Base-by-base conservation (phyloP, 2,888 invertebrate genomes). In the Balanococcus diminutus region DNA sequence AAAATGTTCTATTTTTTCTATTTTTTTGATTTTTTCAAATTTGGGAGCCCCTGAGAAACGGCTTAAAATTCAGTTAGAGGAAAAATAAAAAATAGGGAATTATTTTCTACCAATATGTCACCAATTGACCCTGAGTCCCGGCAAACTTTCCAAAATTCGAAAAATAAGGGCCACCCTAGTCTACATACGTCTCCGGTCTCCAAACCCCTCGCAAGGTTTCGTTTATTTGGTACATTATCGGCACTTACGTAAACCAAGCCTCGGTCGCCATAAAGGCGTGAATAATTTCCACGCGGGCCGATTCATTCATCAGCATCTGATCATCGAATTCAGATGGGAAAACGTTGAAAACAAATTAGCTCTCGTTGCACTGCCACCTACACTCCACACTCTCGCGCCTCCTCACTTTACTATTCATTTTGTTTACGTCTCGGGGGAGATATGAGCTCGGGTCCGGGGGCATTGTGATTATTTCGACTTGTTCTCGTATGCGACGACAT, bases 241-340 rank as follows among this genome's bases (percentile, higher is more conserved):
- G 32, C 75, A 36, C 31, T 79, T 79, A 79, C 36, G 75, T 36
- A 36, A 79, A 32, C 36, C 32, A 56, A 22, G 22, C 56, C 56
- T 28, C 67, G 67, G 28, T 67, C 67, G 67, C 36, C 36, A 14
- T 28, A 79, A 79, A 79, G 75, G 75, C 75, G 75, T 79, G 75
- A 79, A 79, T 79, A 79, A 79, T 79, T 79, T 79, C 75, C 75
- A 79, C 75, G n/a, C 75, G 75, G 75, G 75, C 75, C 75, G 75
- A 79, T 79, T 79, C 75, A 79, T 79, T 79, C 75, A 79, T 79
- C 75, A 79, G 75, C 36, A 79, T 79, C 36, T 36, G 75, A 79
- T 79, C 32, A 36, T 8, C 36, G 75, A 36, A 79, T 79, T 79
- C 75, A 79, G 32, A 79, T 79, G 75, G 75, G 75, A 79, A 36